Evolutionary conservation across 2,797 vertebrate genomes (phyloP).

Genomic region (Alcedo quadribrachys): DNA sequence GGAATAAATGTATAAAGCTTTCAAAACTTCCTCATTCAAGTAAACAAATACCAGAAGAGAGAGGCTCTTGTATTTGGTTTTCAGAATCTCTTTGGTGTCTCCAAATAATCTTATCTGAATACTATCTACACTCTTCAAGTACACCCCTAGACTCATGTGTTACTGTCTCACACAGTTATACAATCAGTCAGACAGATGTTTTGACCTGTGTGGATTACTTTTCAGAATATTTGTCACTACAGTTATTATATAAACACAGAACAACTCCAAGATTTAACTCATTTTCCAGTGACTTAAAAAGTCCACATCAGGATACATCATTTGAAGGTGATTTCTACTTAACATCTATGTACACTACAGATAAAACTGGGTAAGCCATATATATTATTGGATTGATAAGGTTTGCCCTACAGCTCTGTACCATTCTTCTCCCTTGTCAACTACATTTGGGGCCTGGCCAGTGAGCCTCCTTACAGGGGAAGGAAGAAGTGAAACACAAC

Average conservation of each 20-base stretch:
- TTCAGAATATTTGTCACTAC: background rate
- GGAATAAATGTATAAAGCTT: constrained; percentile 50
- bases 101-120: background rate
- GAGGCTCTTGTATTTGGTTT: constrained; percentile 18
- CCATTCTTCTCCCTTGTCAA: background rate
- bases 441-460: background rate
- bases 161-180: background rate
- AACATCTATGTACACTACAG: accelerated
- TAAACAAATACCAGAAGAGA: constrained; percentile 45
- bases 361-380: background rate
- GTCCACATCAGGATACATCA: background rate
- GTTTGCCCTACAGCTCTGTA: background rate
- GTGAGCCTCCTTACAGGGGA: background rate
- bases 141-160: background rate
- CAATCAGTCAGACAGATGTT: background rate
- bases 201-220: background rate
- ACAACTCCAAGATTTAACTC: background rate
- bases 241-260: background rate
- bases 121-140: background rate
- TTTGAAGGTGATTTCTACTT: background rate
- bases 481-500: background rate
- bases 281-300: background rate
- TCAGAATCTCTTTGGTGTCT: background rate
- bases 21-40: constrained; percentile 32
- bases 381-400: background rate